Conservation (phyloP, 2,113 vertebrate genomes). For the Panthera tigris region DNA sequence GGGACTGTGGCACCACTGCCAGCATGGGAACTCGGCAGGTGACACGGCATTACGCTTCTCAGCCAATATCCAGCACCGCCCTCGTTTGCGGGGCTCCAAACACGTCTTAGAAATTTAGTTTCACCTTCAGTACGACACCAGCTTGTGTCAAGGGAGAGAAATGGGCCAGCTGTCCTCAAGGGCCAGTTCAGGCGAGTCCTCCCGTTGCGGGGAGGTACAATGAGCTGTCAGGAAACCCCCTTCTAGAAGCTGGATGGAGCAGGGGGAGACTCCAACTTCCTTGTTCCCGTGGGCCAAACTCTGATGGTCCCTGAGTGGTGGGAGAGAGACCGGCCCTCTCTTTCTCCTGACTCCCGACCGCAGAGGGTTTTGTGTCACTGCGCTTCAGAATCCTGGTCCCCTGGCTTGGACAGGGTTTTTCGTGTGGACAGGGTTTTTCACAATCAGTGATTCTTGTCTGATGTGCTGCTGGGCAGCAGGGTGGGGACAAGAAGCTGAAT, state of each 20-base stretch:
- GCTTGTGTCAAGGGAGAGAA: background rate
- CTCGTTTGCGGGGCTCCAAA: background rate
- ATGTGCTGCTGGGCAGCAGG: rapidly evolving
- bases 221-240: background rate
- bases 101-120: background rate
- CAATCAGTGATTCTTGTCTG: rapidly evolving
- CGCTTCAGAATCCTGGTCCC: background rate
- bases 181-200: background rate
- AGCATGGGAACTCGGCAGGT: background rate
- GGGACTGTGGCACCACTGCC: background rate
- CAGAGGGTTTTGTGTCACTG: background rate
- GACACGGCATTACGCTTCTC: background rate
- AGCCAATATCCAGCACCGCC: rapidly evolving
- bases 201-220: background rate
- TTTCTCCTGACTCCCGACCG: background rate
- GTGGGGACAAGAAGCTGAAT: background rate
- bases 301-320: background rate
- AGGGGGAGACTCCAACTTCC: background rate
- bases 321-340: too few species aligned
- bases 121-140: too few species aligned
- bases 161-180: background rate
- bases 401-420: background rate
- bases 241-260: background rate
- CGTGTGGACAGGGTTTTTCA: background rate
- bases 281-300: background rate